These are phyloP conservation scores for Chelonus formosanus DNA, from an alignment of 2,888 invertebrate species.

Conservation along the genomic window DNA sequence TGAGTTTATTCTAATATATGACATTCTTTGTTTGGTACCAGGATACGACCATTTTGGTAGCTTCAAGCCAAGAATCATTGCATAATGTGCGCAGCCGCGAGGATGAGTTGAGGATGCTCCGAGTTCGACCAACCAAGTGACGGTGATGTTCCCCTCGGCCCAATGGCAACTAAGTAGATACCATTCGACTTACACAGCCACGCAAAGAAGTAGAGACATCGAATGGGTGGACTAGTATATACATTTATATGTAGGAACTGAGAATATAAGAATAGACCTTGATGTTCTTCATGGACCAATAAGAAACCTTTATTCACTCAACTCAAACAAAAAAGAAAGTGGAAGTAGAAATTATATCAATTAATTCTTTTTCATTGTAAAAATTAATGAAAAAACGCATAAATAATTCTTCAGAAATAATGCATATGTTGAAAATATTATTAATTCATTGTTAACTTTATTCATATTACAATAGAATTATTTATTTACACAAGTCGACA, in stretches of 20 bases:
- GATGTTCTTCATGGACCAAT: neutral
- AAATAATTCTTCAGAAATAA: too few relatives aligned
- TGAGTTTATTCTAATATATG: too few relatives aligned
- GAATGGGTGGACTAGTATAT: conserved; percentile 37
- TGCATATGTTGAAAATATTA: too few relatives aligned
- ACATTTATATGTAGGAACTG: conserved; percentile 10
- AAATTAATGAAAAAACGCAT: too few relatives aligned
- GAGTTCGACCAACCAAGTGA: conserved; percentile 52
- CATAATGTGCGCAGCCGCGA: conserved; percentile 42
- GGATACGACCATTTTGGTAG: conserved; percentile 56
- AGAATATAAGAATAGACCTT: conserved; percentile 4
- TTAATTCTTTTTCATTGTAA: too few relatives aligned
- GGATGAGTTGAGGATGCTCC: conserved; percentile 61
- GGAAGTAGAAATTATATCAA: too few relatives aligned
- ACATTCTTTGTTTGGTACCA: too few relatives aligned
- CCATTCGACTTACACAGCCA: conserved; percentile 47
- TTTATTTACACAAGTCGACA: too few relatives aligned
- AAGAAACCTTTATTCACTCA: neutral
- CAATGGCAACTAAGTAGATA: conserved; percentile 56
- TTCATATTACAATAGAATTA: too few relatives aligned
- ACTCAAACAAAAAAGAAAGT: too few relatives aligned
- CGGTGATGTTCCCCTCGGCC: conserved; percentile 59
- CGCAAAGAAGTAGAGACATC: conserved; percentile 37
- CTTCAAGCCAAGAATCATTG: conserved; percentile 35
- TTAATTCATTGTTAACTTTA: too few relatives aligned